phyloP scores from a whole-genome alignment of 64 coral and sea anemone genomes.

The Porites lutea region DNA sequence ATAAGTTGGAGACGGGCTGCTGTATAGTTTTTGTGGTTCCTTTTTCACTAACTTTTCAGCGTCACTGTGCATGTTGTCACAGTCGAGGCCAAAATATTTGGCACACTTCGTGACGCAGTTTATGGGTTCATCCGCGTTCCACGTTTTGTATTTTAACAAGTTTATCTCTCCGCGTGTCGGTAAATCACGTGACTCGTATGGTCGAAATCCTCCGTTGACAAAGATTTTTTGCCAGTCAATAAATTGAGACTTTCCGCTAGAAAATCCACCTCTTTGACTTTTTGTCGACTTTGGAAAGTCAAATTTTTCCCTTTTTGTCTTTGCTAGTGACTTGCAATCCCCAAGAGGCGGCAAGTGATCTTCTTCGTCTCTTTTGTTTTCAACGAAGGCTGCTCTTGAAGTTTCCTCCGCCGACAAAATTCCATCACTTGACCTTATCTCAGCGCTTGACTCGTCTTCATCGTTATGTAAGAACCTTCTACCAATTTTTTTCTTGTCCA shows the following conservation, averaged over 20 bases:
- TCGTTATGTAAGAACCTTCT: background rate
- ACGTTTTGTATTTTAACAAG: slow-evolving; percentile 57
- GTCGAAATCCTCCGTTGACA: slow-evolving; percentile 54
- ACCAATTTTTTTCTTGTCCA: background rate
- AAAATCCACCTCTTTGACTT: background rate
- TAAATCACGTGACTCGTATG: slow-evolving; percentile 52
- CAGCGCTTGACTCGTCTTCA: background rate
- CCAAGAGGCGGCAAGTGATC: background rate
- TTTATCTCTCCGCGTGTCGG: slow-evolving; percentile 56
- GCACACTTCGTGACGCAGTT: slow-evolving; percentile 43
- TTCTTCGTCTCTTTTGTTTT: background rate
- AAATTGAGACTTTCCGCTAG: background rate
- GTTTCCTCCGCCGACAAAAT: too few relatives aligned
- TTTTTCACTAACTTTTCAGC: background rate
- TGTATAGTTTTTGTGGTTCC: background rate
- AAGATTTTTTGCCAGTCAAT: slow-evolving; percentile 58
- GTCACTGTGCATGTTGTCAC: background rate
- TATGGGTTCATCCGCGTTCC: slow-evolving; percentile 11
- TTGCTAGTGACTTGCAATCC: background rate
- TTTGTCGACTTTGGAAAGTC: background rate
- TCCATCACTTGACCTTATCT: too few relatives aligned
- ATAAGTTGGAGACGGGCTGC: background rate
- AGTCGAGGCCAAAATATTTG: slow-evolving; percentile 47
- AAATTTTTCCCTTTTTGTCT: background rate
- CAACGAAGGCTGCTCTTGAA: background rate